A percentile compares a stretch with the other conserved stretches of the same genome.
These are phyloP conservation scores for Drosophila pandora DNA, from an alignment of 1,140 invertebrate genomes.

Conservation along the genomic window DNA sequence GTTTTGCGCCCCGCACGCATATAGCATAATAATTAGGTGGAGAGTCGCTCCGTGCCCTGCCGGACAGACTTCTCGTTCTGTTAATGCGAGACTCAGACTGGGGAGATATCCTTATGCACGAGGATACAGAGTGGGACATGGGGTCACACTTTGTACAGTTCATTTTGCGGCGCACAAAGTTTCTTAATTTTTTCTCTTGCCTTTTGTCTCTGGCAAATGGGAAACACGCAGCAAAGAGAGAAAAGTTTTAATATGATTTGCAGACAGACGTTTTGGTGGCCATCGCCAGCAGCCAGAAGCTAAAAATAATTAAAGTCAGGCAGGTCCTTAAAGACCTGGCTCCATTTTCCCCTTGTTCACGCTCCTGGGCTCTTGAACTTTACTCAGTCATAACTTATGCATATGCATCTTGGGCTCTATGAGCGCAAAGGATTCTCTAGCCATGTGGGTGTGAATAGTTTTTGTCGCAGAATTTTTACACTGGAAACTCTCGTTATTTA, in stretches of 20 bases:
- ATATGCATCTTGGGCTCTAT: slow-evolving; percentile 60
- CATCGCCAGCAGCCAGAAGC: slow-evolving; percentile 17
- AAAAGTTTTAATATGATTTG: slow-evolving; percentile 80
- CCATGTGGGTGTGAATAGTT: slow-evolving; percentile 48
- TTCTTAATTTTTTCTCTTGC: slow-evolving; percentile 69
- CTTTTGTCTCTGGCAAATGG: slow-evolving; percentile 46
- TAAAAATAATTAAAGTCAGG: slow-evolving; percentile 67
- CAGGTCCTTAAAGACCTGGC: slow-evolving; percentile 48
- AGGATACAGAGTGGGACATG: slow-evolving; percentile 21
- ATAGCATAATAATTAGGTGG: slow-evolving; percentile 80
- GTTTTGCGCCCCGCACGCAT: slow-evolving; percentile 74
- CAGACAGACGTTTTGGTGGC: slow-evolving; percentile 59
- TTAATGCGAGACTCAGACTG: slow-evolving; percentile 53
- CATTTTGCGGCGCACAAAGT: slow-evolving; percentile 76
- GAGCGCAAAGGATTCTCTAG: slow-evolving; percentile 25
- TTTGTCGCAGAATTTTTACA: slow-evolving; percentile 22
- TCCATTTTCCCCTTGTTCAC: background rate
- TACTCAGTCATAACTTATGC: slow-evolving; percentile 65
- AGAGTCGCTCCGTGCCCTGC: slow-evolving; percentile 51
- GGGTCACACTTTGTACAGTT: slow-evolving; percentile 70
- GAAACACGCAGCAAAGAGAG: slow-evolving; percentile 40
- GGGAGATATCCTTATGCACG: background rate
- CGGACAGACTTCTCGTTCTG: slow-evolving; percentile 43
- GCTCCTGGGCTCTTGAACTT: slow-evolving; percentile 54
- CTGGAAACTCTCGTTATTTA: background rate